Evolutionary conservation across 1,140 invertebrate species (phyloP).

Genomic region (Euura lappo): DNA sequence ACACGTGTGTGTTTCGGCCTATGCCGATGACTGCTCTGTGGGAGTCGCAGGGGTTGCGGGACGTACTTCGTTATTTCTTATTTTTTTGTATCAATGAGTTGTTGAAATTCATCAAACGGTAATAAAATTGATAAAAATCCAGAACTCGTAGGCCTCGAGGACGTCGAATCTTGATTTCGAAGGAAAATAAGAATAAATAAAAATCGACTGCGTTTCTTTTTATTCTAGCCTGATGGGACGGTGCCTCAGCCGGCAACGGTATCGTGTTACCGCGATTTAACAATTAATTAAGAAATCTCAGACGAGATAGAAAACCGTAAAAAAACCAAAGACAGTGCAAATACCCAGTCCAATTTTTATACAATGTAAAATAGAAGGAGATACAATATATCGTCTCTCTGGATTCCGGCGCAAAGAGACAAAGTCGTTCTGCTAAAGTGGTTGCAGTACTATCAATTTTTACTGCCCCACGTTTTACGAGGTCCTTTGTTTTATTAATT

Average conservation of each 20-base stretch:
- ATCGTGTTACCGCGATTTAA: background rate
- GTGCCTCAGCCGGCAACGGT: background rate
- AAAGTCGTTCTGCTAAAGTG: background rate
- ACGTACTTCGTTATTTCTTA: too few relatives aligned
- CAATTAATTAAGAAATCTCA: background rate
- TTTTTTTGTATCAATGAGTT: too few relatives aligned
- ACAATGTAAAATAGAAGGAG: background rate
- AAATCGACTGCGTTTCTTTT: too few relatives aligned
- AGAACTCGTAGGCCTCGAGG: too few relatives aligned
- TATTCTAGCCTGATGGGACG: background rate
- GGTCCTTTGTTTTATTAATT: slow-evolving; percentile 5
- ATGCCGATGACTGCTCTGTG: too few relatives aligned
- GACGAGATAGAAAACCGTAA: background rate
- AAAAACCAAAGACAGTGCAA: background rate
- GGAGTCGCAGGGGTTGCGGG: too few relatives aligned
- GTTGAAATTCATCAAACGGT: too few relatives aligned
- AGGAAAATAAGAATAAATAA: too few relatives aligned
- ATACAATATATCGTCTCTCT: background rate
- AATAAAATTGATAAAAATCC: too few relatives aligned
- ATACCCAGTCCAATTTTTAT: background rate
- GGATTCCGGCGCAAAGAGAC: background rate
- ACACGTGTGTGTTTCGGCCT: too few relatives aligned
- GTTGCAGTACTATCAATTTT: slow-evolving; percentile 1
- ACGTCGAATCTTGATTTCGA: too few relatives aligned
- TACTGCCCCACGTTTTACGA: slow-evolving; percentile 3